Percentiles rank a stretch among this genome's conserved stretches.
These are phyloP conservation scores for Agrotis puta DNA, from an alignment of 2,888 invertebrate species.

Conservation along the genomic window DNA sequence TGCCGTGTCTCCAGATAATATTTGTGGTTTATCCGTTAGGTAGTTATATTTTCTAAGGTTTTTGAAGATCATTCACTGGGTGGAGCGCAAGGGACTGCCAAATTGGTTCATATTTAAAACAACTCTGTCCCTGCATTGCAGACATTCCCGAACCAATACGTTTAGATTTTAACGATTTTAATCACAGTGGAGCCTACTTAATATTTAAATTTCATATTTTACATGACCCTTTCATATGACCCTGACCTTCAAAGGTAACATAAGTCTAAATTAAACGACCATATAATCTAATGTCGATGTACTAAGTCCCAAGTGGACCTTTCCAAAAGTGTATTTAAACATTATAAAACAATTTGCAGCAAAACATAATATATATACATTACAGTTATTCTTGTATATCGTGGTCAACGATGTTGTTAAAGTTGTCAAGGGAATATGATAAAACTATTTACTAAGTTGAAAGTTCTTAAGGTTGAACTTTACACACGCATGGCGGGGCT, in stretches of 20 bases:
- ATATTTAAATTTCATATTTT: too few species aligned
- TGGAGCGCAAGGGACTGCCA: too few species aligned
- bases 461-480: conserved; percentile 22
- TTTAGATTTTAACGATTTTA: too few species aligned
- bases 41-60: too few species aligned
- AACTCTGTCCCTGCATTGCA: too few species aligned
- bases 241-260: conserved; percentile 7
- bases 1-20: too few species aligned
- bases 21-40: too few species aligned
- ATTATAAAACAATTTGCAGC: conserved; percentile 49
- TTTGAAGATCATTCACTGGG: too few species aligned
- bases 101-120: too few species aligned
- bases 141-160: too few species aligned
- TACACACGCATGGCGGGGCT: conserved; percentile 12
- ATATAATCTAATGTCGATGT: conserved; percentile 10
- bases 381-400: conserved; percentile 14
- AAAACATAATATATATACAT: conserved; percentile 39
- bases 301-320: conserved; percentile 11
- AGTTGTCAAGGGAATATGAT: conserved; percentile 34
- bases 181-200: too few species aligned
- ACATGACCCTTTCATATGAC: background rate
- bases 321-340: conserved; percentile 44
- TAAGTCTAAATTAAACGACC: background rate
- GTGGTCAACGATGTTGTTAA: conserved; percentile 8
- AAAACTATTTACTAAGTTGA: conserved; percentile 35